Conservation (phyloP, 2,113 vertebrate genomes). For the Macrotis lagotis region DNA sequence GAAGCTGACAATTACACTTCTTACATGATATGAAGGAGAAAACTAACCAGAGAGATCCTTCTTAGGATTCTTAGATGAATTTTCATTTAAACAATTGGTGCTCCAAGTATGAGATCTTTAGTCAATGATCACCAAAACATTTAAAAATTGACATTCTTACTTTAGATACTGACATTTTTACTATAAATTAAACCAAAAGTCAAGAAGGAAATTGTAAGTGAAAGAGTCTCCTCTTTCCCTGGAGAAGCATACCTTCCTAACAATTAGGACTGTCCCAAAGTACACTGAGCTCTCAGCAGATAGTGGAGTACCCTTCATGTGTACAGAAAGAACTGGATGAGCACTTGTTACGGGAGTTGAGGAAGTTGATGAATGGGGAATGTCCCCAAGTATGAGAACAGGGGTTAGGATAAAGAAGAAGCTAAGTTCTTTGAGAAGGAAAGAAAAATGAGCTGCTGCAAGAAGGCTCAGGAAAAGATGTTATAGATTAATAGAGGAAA, state of each 20-base stretch:
- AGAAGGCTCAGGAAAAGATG: too few species aligned
- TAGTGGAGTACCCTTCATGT: neutral
- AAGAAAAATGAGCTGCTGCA: too few species aligned
- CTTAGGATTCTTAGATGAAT: too few species aligned
- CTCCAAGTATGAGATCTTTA: neutral
- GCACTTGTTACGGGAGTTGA: too few species aligned
- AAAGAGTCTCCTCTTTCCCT: neutral
- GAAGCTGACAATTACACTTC: neutral
- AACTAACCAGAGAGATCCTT: too few species aligned
- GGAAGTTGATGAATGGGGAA: too few species aligned
- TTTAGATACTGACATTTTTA: neutral
- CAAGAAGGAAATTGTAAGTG: neutral
- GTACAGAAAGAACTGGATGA: too few species aligned
- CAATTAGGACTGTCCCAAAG: neutral
- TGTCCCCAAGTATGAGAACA: too few species aligned
- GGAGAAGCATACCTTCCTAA: neutral
- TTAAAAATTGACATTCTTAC: neutral
- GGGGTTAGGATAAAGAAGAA: too few species aligned
- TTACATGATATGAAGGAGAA: neutral
- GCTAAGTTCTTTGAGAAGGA: too few species aligned
- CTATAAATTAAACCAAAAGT: neutral
- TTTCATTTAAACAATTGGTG: neutral
- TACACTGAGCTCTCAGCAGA: neutral
- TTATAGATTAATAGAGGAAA: too few species aligned
- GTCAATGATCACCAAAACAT: neutral